Conservation (phyloP, 2,797 vertebrate species). For the Numenius phaeopus region DNA sequence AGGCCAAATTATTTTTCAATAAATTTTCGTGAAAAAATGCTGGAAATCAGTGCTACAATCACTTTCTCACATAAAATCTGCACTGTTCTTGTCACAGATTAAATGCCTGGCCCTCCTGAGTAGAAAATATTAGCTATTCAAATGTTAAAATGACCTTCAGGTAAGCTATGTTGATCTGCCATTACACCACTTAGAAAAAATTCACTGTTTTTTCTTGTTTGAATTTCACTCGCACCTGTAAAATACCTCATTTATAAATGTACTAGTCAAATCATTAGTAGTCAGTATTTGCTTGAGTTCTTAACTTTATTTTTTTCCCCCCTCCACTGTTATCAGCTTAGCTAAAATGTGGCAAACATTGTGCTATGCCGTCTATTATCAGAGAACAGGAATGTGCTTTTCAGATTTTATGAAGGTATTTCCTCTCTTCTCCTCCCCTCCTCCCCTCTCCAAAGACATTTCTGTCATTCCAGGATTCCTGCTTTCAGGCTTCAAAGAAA, state of each 20-base stretch:
- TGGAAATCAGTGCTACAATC: neutral
- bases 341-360: neutral
- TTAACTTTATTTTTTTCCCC: neutral
- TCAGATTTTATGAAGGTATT: constrained; percentile 35
- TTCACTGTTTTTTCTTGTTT: neutral
- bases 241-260: neutral
- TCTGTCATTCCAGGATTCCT: constrained; percentile 50
- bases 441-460: neutral
- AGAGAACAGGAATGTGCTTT: constrained; percentile 5
- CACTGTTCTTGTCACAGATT: neutral
- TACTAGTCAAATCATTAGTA: neutral
- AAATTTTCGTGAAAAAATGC: neutral
- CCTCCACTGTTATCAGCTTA: neutral
- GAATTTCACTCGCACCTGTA: neutral
- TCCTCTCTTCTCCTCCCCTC: neutral
- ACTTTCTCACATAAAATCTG: neutral
- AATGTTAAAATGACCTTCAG: neutral
- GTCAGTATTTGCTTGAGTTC: neutral
- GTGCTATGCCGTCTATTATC: constrained; percentile 8
- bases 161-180: neutral
- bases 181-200: neutral
- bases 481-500: constrained; percentile 61
- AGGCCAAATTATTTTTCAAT: neutral
- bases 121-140: neutral
- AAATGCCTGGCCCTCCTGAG: neutral